Evolutionary conservation across 2,888 invertebrate species (phyloP), one percentile per base, ranked within the genome.

Genomic region (Epistrophe grossulariae): DNA sequence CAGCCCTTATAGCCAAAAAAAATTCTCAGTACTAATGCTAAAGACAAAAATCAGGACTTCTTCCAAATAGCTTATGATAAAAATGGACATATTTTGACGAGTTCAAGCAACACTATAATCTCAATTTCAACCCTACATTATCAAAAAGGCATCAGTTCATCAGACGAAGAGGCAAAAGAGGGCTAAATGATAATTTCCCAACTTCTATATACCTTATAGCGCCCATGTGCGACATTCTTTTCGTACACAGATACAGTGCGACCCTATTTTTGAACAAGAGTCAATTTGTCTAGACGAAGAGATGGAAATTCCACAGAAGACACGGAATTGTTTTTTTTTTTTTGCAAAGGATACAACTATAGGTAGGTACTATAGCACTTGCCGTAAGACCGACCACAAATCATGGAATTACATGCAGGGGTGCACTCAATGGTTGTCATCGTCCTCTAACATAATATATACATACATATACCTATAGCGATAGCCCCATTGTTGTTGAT

Each of bases 321-420:
- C 3, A 55, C 52, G 19, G 15, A 40, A 62, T 15, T 19, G 8
- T 40, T 62, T 40, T 62, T 19, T 19, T 40, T 62, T 40, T 62
- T 40, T 31, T 62, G 68, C 73, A 59, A 64, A 55, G 81, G 52
- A 71, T 78, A 66, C 52, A 50, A 11, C 28, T 60, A 64, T 9
- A 66, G 8, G 31, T 9, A 66, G 8, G 31, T 31, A 31, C 31
- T 31, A n/a, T 19, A 66, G 31, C 17, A 50, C 35, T 68, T 28
- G 64, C 55, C 48, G 66, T 55, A 87, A 83, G 87, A 84, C 78
- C 83, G 71, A 64, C 83, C 85, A 76, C 48, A 55, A 76, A 79
- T 76, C 83, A 87, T 79, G 66, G 83, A 83, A 83, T 87, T 83
- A 79, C 87, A 87, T 79, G 79, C 83, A 83, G 78, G 83, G 87